phyloP scores from a whole-genome alignment of 64 coral and sea anemone genomes.

The Catalaphyllia jardinei region DNA sequence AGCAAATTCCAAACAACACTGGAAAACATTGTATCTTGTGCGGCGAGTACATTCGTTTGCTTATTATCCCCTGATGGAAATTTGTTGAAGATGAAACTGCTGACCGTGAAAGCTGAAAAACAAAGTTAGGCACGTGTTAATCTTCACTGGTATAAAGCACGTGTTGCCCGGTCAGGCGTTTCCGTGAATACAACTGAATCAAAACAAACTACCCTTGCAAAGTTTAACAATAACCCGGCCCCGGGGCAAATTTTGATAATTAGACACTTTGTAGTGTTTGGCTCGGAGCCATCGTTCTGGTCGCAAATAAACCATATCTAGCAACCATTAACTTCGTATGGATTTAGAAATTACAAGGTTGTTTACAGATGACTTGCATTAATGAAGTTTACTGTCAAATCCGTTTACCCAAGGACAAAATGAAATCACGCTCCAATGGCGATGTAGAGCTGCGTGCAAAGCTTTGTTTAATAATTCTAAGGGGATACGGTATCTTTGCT shows the following conservation, averaged over 20 bases:
- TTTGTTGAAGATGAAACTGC: not conserved
- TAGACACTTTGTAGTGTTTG: slow-evolving; percentile 14
- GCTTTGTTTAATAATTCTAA: not conserved
- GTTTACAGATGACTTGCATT: slow-evolving; percentile 3
- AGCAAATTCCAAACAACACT: slow-evolving; percentile 19
- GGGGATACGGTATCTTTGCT: not conserved
- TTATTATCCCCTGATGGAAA: not conserved
- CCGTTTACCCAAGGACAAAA: not conserved
- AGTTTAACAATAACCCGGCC: slow-evolving; percentile 2
- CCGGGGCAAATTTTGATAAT: not conserved
- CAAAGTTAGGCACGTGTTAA: slow-evolving; percentile 31
- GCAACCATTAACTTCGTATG: not conserved
- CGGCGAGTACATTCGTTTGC: not conserved
- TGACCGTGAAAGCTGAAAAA: slow-evolving; percentile 7
- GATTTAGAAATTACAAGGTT: not conserved
- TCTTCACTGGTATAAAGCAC: not conserved
- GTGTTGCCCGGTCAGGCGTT: not conserved
- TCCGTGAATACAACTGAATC: not conserved
- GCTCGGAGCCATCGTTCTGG: not conserved
- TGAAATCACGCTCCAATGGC: not conserved
- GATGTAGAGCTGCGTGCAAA: not conserved
- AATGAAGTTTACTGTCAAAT: not conserved
- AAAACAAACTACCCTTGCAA: not conserved
- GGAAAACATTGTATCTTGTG: not conserved
- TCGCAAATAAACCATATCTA: not conserved